Conservation (phyloP, 2,888 invertebrate species). For the Spicauda simplicius region DNA sequence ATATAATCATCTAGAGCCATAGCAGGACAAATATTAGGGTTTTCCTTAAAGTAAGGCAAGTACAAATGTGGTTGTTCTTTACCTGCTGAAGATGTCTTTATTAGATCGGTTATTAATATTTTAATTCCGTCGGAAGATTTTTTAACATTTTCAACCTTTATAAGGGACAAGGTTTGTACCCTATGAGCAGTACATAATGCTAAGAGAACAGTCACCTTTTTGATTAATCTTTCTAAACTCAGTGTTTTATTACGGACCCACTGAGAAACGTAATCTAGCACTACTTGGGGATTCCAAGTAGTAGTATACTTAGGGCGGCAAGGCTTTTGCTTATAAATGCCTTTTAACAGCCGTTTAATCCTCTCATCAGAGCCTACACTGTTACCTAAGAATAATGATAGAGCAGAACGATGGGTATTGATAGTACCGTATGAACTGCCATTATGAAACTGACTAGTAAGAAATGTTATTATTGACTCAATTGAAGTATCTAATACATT, state of each 20-base stretch:
- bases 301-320: constrained; percentile 43
- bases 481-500: constrained; percentile 8
- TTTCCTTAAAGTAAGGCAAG: constrained; percentile 39
- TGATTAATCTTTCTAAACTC: constrained; percentile 41
- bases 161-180: constrained; percentile 45
- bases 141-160: constrained; percentile 41
- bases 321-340: constrained; percentile 45
- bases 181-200: too few relatives aligned
- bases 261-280: constrained; percentile 41
- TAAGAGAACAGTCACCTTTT: constrained; percentile 44
- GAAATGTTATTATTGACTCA: constrained; percentile 36
- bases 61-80: constrained; percentile 37
- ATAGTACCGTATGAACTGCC: constrained; percentile 45
- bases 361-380: constrained; percentile 41
- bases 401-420: constrained; percentile 47
- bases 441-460: constrained; percentile 42
- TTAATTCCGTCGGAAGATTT: constrained; percentile 17
- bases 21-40: constrained; percentile 42
- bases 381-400: constrained; percentile 45
- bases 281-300: constrained; percentile 48
- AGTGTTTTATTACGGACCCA: constrained; percentile 44
- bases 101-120: constrained; percentile 39
- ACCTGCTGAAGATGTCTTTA: constrained; percentile 40
- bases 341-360: constrained; percentile 46
- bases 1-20: neutral